Evolutionary conservation across 2,888 invertebrate species (phyloP).

Genomic region (Platycheirus albimanus): DNA sequence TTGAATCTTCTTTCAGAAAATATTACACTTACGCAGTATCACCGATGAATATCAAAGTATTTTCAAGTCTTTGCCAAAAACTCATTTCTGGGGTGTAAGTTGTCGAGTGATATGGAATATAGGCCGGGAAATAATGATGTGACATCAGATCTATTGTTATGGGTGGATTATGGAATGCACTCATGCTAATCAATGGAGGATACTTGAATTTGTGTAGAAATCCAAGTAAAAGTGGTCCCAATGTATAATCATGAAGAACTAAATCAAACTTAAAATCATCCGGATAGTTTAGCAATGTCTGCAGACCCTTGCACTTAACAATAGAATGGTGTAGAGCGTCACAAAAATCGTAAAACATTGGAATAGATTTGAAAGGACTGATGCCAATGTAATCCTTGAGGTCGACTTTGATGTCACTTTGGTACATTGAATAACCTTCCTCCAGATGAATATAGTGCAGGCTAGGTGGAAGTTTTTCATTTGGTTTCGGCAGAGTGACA

Average conservation of each 20-base stretch:
- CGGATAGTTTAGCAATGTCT: slow-evolving; percentile 77
- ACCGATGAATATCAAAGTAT: slow-evolving; percentile 74
- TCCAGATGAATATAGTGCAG: slow-evolving; percentile 78
- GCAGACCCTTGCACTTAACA: slow-evolving; percentile 75
- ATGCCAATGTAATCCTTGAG: slow-evolving; percentile 43
- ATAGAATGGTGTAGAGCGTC: background rate
- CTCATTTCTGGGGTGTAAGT: slow-evolving; percentile 75
- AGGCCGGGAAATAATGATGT: slow-evolving; percentile 76
- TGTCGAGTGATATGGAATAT: slow-evolving; percentile 75
- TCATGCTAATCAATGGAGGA: slow-evolving; percentile 78
- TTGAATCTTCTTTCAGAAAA: too few species aligned
- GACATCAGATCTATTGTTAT: slow-evolving; percentile 75
- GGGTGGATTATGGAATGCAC: slow-evolving; percentile 76
- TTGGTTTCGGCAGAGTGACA: slow-evolving; percentile 74
- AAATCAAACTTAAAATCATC: slow-evolving; percentile 79
- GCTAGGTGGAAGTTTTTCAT: slow-evolving; percentile 72
- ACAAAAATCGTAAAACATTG: slow-evolving; percentile 1
- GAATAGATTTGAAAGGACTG: slow-evolving; percentile 31
- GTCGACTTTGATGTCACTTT: slow-evolving; percentile 6
- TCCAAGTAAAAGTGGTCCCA: slow-evolving; percentile 78
- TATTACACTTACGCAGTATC: slow-evolving; percentile 74
- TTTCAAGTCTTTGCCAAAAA: slow-evolving; percentile 76
- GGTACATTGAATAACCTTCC: slow-evolving; percentile 73
- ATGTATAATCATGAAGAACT: slow-evolving; percentile 78
- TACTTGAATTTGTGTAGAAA: slow-evolving; percentile 78